phyloP scores from a whole-genome alignment of 2,888 invertebrate genomes.

The Automeris io region DNA sequence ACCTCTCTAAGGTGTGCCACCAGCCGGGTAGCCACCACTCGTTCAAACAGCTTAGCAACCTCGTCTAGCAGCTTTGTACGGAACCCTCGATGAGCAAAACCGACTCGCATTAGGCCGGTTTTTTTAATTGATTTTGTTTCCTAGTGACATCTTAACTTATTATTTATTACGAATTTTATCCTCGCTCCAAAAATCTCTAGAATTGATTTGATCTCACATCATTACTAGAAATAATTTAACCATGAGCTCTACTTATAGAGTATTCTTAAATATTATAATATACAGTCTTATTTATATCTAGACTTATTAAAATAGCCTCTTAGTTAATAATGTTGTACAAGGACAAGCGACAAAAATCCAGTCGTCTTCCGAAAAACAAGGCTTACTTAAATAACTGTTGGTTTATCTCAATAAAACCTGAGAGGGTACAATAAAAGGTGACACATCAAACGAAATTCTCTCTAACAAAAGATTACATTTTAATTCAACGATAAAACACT shows the following conservation, averaged over 20 bases:
- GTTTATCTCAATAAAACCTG: conserved; percentile 34
- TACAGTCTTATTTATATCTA: no score
- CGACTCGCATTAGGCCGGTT: no score
- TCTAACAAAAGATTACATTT: conserved; percentile 49
- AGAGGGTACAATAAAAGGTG: conserved; percentile 32
- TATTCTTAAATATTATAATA: no score
- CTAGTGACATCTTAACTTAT: neutral
- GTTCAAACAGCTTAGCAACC: no score
- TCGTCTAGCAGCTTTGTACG: no score
- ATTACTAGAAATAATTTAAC: conserved; percentile 2
- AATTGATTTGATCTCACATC: no score
- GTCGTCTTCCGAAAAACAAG: conserved; percentile 10
- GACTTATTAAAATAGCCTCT: neutral
- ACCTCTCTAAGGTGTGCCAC: no score
- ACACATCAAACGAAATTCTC: conserved; percentile 34
- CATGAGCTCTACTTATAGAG: neutral
- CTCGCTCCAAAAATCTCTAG: no score
- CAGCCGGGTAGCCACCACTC: no score
- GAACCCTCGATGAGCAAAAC: no score
- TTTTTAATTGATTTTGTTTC: no score
- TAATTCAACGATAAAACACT: conserved; percentile 47
- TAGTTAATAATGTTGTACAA: conserved; percentile 1
- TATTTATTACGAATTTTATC: no score
- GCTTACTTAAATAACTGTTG: conserved; percentile 24
- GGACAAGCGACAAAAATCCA: neutral